Evolutionary conservation across 2,888 invertebrate genomes (phyloP).

Genomic region (Drosophila trichaetosa): DNA sequence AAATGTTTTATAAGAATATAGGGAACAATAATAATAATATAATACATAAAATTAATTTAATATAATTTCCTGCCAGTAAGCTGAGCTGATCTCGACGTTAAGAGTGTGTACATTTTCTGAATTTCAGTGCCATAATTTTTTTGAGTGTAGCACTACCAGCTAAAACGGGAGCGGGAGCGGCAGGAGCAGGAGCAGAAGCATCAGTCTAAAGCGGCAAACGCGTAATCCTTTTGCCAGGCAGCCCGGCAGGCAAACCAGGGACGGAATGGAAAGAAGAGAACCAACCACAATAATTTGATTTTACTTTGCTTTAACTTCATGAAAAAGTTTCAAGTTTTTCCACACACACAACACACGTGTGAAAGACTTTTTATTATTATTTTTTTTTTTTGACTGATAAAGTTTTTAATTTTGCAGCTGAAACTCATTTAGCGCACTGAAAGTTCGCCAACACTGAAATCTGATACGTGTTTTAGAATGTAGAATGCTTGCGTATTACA

Average conservation of each 20-base stretch:
- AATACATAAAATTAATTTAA: too few relatives aligned
- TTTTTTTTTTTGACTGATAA: constrained; percentile 55
- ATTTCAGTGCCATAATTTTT: neutral
- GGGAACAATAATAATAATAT: too few relatives aligned
- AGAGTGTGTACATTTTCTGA: neutral
- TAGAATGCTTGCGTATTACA: constrained; percentile 71
- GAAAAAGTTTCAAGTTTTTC: constrained; percentile 78
- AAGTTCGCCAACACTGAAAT: constrained; percentile 60
- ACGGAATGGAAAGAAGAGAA: constrained; percentile 22
- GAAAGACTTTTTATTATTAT: neutral
- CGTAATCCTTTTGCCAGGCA: constrained; percentile 74
- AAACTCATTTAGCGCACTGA: constrained; percentile 76
- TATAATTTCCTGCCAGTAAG: too few relatives aligned
- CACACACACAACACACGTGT: constrained; percentile 38
- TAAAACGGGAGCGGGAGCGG: neutral
- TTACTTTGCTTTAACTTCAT: constrained; percentile 81
- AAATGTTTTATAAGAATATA: too few relatives aligned
- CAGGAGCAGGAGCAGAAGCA: neutral
- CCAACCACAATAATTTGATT: constrained; percentile 79
- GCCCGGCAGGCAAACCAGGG: constrained; percentile 42
- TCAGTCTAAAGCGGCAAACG: constrained; percentile 13
- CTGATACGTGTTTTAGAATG: constrained; percentile 68
- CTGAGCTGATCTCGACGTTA: too few relatives aligned
- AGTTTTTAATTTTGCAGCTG: constrained; percentile 77
- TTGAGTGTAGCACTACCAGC: neutral